Percentiles rank a stretch among this genome's conserved stretches.
Evolutionary conservation across 1,140 invertebrate genomes (phyloP).

Genomic region (Drosophila micromelanica): DNA sequence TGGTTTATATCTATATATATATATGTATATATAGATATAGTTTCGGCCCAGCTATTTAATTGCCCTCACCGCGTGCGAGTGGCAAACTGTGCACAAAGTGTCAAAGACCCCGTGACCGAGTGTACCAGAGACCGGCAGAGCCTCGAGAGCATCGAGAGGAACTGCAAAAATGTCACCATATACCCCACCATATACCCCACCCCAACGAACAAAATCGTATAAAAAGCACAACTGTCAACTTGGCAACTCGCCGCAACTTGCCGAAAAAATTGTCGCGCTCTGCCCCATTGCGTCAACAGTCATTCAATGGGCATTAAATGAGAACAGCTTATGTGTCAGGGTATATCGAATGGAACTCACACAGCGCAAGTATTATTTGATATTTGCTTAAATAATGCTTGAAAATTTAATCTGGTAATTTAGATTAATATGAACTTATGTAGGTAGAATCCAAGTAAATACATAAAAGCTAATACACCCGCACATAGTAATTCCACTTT

Average conservation of each 20-base stretch:
- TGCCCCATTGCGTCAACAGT: conserved; percentile 18
- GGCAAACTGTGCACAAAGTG: conserved; percentile 43
- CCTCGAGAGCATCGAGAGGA: conserved; percentile 23
- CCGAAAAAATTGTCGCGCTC: conserved; percentile 18
- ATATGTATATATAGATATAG: conserved; percentile 1
- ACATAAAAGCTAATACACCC: not conserved
- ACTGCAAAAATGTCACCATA: conserved; percentile 34
- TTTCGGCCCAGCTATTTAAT: conserved; percentile 61
- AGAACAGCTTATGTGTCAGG: conserved; percentile 1
- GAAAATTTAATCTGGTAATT: no score
- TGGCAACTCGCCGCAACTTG: conserved; percentile 38
- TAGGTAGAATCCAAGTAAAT: no score
- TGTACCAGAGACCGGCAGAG: conserved; percentile 53
- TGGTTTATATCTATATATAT: not conserved
- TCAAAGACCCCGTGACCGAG: conserved; percentile 83
- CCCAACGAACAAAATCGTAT: conserved; percentile 19
- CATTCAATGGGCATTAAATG: conserved; percentile 28
- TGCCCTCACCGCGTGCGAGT: conserved; percentile 31
- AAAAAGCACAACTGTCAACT: conserved; percentile 45
- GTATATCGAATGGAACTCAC: not conserved
- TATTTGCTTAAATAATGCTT: not conserved
- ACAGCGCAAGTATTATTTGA: not conserved
- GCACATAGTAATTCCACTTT: no score
- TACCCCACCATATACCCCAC: conserved; percentile 1
- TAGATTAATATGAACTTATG: no score